These are phyloP conservation scores for Aethes cnicana DNA, from an alignment of 2,888 invertebrate genomes.

Conservation along the genomic window DNA sequence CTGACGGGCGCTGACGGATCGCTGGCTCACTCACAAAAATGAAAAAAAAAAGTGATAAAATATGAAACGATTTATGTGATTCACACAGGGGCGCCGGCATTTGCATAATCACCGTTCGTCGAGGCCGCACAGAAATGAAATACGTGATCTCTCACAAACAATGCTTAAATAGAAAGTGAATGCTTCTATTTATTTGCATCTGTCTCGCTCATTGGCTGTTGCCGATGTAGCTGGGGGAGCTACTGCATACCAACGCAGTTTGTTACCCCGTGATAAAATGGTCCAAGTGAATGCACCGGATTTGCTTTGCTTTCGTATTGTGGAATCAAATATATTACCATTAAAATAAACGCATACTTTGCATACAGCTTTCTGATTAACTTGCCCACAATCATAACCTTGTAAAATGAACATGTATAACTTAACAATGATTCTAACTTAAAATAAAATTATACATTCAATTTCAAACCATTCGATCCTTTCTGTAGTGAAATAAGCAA, in stretches of 20 bases:
- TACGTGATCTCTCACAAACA: conserved; percentile 63
- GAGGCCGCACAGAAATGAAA: conserved; percentile 61
- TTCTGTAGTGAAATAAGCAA: no score
- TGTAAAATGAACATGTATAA: no score
- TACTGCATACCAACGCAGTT: conserved; percentile 20
- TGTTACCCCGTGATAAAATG: conserved; percentile 23
- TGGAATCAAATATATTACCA: no score
- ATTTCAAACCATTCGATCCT: no score
- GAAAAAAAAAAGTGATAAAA: conserved; percentile 72
- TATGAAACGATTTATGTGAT: conserved; percentile 74
- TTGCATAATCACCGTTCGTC: conserved; percentile 69
- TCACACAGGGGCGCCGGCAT: conserved; percentile 58
- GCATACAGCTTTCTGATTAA: no score
- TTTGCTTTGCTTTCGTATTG: conserved; percentile 15
- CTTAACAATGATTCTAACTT: no score
- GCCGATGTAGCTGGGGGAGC: conserved; percentile 17
- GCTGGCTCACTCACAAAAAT: conserved; percentile 60
- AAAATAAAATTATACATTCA: no score
- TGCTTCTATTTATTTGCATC: conserved; percentile 15
- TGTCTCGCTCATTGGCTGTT: neutral
- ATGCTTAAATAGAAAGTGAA: conserved; percentile 44
- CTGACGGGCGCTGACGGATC: conserved; percentile 60
- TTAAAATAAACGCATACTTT: no score
- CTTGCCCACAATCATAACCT: no score
- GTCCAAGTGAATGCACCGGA: conserved; percentile 6